Evolutionary conservation across 2,113 vertebrate genomes (phyloP).

Genomic region (Aix galericulata): DNA sequence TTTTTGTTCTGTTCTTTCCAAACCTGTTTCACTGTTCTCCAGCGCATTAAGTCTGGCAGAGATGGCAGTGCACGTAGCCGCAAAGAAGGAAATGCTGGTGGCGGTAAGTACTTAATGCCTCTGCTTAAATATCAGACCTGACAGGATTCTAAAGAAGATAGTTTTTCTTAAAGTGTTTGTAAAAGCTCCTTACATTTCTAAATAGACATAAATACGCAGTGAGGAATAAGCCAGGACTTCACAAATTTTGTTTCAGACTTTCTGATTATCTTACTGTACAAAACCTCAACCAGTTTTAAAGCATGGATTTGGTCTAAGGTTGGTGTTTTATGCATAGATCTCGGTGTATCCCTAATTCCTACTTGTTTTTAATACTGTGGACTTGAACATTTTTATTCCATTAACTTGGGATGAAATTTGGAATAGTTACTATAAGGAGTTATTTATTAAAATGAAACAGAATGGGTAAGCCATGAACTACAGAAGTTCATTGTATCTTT

Average conservation of each 20-base stretch:
- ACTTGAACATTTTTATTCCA: neutral
- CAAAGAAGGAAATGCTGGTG: constrained; percentile 83
- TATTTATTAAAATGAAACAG: neutral
- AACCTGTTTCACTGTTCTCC: constrained; percentile 15
- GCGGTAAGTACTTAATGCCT: constrained; percentile 81
- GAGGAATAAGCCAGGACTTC: neutral
- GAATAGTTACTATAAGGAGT: neutral
- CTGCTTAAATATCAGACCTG: neutral
- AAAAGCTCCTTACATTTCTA: neutral
- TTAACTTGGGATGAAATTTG: neutral
- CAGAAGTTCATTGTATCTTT: neutral
- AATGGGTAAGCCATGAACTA: neutral
- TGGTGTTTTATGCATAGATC: neutral
- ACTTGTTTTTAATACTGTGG: neutral
- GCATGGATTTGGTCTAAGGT: neutral
- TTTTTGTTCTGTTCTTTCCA: neutral
- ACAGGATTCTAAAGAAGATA: neutral
- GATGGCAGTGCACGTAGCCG: constrained; percentile 84
- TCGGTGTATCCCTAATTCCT: neutral
- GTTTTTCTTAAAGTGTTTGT: neutral
- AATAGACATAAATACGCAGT: neutral
- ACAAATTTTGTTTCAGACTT: neutral
- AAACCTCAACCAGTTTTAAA: fast-evolving
- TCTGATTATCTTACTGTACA: neutral
- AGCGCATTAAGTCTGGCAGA: constrained; percentile 91